Conservation (phyloP, 2,113 vertebrate genomes). For the Bufo bufo region DNA sequence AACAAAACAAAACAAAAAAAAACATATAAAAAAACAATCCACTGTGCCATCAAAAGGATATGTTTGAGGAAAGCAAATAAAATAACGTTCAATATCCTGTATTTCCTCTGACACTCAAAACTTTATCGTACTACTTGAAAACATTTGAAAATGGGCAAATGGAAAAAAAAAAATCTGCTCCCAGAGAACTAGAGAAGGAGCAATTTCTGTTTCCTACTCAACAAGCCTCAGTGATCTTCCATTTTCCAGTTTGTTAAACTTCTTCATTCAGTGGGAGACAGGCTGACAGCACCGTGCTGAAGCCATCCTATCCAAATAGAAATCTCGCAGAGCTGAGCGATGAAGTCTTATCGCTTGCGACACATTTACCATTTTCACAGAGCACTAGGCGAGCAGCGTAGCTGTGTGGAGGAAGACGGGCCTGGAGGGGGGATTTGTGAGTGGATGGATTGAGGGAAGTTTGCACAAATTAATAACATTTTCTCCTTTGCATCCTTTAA, state of each 20-base stretch:
- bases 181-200: slow-evolving; percentile 13
- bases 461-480: slow-evolving; percentile 47
- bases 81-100: neutral
- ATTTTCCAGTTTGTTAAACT: slow-evolving; percentile 47
- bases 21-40: neutral
- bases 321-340: neutral
- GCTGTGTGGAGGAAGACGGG: slow-evolving; percentile 19
- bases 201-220: slow-evolving; percentile 53
- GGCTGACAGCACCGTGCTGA: neutral
- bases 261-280: slow-evolving; percentile 9
- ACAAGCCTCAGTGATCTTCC: slow-evolving; percentile 24
- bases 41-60: neutral
- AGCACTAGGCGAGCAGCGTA: accelerated
- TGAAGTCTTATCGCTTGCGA: slow-evolving; percentile 45
- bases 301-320: neutral
- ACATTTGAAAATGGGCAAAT: slow-evolving; percentile 36
- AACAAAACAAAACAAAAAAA: neutral
- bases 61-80: slow-evolving; percentile 6
- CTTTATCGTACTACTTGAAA: slow-evolving; percentile 53
- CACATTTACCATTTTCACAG: neutral
- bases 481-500: accelerated
- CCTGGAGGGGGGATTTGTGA: slow-evolving; percentile 47
- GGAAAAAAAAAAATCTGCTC: slow-evolving; percentile 22
- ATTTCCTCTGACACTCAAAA: slow-evolving; percentile 38
- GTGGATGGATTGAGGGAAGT: slow-evolving; percentile 36